These are phyloP conservation scores for Eulimnadia texana DNA, from an alignment of 1,140 invertebrate species.

Conservation along the genomic window DNA sequence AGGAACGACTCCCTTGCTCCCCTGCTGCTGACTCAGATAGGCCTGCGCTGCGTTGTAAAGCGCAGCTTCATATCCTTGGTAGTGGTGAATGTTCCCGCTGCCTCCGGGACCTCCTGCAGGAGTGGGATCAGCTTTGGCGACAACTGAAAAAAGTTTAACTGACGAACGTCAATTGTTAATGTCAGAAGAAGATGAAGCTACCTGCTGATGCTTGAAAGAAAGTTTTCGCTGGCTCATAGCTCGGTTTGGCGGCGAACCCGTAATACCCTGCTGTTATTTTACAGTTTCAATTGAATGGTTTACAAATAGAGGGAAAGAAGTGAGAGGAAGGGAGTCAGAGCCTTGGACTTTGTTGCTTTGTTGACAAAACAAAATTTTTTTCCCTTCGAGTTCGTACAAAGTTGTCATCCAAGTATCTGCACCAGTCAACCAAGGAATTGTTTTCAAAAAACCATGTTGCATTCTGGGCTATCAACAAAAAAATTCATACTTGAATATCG, in stretches of 20 bases:
- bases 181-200: not conserved
- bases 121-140: not conserved
- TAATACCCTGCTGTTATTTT: constrained; percentile 8
- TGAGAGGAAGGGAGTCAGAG: too few species aligned
- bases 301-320: too few species aligned
- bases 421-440: not conserved
- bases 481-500: not conserved
- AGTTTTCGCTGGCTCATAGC: constrained; percentile 8
- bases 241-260: not conserved
- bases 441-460: not conserved
- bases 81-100: constrained; percentile 6
- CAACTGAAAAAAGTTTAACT: not conserved
- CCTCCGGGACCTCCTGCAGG: not conserved
- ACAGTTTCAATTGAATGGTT: not conserved
- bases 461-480: not conserved
- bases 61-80: constrained; percentile 69
- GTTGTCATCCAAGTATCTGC: not conserved
- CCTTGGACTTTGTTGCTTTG: too few species aligned
- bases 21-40: constrained; percentile 70
- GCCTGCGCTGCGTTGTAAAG: constrained; percentile 83
- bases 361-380: too few species aligned
- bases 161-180: constrained; percentile 3
- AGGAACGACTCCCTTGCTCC: constrained; percentile 30
- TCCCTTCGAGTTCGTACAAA: too few species aligned
- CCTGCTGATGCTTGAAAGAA: constrained; percentile 3